Percentiles rank a stretch among this genome's conserved stretches.
These are phyloP conservation scores for Nematostella vectensis DNA, from an alignment of 92 coral and sea anemone genomes.

Conservation along the genomic window DNA sequence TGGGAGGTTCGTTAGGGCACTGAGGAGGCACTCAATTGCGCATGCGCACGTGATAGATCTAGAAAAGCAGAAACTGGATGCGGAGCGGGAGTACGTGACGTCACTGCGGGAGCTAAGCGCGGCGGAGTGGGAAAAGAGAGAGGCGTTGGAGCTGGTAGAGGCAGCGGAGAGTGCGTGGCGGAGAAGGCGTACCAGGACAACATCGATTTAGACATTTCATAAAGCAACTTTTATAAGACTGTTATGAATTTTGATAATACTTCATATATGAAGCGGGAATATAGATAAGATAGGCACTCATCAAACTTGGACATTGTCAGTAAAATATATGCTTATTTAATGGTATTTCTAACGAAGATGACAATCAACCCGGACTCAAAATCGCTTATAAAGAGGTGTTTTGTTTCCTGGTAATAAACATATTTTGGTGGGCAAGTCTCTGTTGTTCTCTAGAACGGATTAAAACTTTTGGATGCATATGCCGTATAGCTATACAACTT, in stretches of 20 bases:
- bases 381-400: no score
- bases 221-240: not conserved
- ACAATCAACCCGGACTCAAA: no score
- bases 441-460: no score
- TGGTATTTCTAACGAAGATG: no score
- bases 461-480: no score
- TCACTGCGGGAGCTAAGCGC: constrained; percentile 39
- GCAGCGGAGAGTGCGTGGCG: constrained; percentile 10
- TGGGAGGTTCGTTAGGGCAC: constrained; percentile 29
- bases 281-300: no score
- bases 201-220: constrained; percentile 54
- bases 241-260: not conserved
- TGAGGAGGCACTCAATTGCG: constrained; percentile 35
- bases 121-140: constrained; percentile 45
- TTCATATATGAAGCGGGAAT: no score
- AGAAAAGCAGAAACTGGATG: constrained; percentile 46
- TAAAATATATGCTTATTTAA: no score
- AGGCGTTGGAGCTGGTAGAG: constrained; percentile 24
- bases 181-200: constrained; percentile 44
- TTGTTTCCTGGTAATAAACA: no score
- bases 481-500: no score
- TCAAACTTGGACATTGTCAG: no score
- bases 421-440: no score
- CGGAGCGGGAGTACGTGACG: constrained; percentile 44
- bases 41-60: constrained; percentile 47